Evolutionary conservation across 2,888 invertebrate genomes (phyloP).

Genomic region (Agrotis puta): DNA sequence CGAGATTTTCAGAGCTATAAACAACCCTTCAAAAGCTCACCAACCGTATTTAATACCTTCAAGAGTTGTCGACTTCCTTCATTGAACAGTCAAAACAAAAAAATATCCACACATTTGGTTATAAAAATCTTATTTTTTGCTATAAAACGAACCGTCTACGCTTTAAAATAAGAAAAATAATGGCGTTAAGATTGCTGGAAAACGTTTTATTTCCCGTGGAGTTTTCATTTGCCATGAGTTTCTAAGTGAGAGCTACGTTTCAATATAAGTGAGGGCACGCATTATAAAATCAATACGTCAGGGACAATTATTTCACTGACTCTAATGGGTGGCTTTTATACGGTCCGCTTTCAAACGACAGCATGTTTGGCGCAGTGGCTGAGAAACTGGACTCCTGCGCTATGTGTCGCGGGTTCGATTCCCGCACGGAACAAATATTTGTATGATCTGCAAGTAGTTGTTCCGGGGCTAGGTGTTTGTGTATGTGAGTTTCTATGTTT

Average conservation of each 20-base stretch:
- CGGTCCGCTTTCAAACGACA: neutral
- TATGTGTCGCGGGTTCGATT: too few relatives aligned
- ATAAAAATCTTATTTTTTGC: neutral
- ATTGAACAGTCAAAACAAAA: constrained; percentile 2
- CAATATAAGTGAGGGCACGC: constrained; percentile 13
- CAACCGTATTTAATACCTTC: neutral
- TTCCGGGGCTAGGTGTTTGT: too few relatives aligned
- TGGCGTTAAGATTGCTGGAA: neutral
- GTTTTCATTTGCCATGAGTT: neutral
- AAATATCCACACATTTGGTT: constrained; percentile 6
- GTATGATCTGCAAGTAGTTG: too few relatives aligned
- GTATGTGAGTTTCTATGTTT: too few relatives aligned
- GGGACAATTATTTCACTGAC: neutral
- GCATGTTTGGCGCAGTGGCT: too few relatives aligned
- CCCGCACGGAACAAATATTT: too few relatives aligned
- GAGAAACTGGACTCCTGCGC: too few relatives aligned
- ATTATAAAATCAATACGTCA: constrained; percentile 23
- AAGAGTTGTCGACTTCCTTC: neutral
- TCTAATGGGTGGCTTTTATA: constrained; percentile 7
- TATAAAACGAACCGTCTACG: neutral
- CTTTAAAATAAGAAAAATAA: neutral
- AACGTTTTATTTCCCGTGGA: neutral
- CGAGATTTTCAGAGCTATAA: neutral
- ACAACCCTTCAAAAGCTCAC: neutral
- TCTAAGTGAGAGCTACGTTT: neutral